A percentile compares a stretch with the other conserved stretches of the same genome.
Evolutionary conservation across 2,113 vertebrate species (phyloP).

Genomic region (Dasyurus viverrinus): DNA sequence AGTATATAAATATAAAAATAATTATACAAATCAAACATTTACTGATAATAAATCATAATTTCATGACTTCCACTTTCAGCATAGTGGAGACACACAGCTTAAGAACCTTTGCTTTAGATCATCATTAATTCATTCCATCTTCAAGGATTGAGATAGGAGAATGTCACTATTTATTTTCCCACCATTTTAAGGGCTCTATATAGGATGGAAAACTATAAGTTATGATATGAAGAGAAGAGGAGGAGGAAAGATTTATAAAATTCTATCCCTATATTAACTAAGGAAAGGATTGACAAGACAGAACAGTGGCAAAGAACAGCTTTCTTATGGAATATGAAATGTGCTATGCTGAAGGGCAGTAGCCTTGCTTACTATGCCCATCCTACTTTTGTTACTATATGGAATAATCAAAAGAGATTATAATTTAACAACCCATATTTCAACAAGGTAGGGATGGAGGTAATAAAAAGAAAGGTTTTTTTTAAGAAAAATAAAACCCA

Average conservation of each 20-base stretch:
- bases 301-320: not conserved
- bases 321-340: not conserved
- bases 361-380: not conserved
- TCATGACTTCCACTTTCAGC: no score
- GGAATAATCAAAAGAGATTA: not conserved
- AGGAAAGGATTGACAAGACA: not conserved
- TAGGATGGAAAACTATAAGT: not conserved
- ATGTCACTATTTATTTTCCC: not conserved
- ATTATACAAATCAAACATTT: no score
- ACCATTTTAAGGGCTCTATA: not conserved
- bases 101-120: not conserved
- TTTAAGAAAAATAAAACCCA: not conserved
- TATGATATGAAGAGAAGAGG: not conserved
- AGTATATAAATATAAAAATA: no score
- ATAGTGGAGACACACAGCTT: no score
- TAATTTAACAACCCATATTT: not conserved
- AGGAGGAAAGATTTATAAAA: not conserved
- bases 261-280: not conserved
- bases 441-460: not conserved
- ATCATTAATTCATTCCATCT: not conserved
- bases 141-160: not conserved
- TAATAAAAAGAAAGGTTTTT: not conserved
- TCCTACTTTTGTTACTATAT: not conserved
- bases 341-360: not conserved
- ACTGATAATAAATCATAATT: no score